phyloP scores from a whole-genome alignment of 2,888 invertebrate species.

The Gisinianus flammeolus region DNA sequence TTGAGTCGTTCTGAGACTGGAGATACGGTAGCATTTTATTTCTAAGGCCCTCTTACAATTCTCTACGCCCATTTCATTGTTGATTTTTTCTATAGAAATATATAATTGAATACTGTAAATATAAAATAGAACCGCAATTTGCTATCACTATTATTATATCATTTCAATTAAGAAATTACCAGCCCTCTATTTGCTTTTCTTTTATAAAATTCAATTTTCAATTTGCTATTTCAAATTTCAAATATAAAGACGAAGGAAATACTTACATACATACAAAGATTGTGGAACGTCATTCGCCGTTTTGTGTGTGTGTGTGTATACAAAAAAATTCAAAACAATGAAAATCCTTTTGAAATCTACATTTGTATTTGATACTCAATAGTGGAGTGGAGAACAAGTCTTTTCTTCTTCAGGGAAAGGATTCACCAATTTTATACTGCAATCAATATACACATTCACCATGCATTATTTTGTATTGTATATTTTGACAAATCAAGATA shows the following conservation, averaged over 20 bases:
- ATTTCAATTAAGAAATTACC: neutral
- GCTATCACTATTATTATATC: neutral
- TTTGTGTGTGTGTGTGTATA: neutral
- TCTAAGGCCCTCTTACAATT: too few species aligned
- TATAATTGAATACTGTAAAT: neutral
- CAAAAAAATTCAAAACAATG: neutral
- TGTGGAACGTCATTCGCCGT: neutral
- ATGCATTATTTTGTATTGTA: too few species aligned
- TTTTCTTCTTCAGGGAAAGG: too few species aligned
- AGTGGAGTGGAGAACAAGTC: too few species aligned
- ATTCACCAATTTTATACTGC: too few species aligned
- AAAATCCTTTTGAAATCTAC: neutral
- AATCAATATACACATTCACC: too few species aligned
- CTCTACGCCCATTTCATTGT: slow-evolving; percentile 9
- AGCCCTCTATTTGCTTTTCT: too few species aligned
- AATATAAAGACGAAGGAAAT: neutral
- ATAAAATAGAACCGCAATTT: neutral
- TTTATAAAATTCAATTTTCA: too few species aligned
- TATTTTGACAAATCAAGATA: too few species aligned
- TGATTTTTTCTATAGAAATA: neutral
- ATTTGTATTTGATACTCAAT: neutral
- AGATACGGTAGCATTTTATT: too few species aligned
- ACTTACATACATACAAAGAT: slow-evolving; percentile 4
- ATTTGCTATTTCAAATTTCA: too few species aligned
- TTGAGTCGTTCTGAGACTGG: too few species aligned